Evolutionary conservation across 2,797 vertebrate genomes (phyloP), one percentile per base, ranked within the genome.

Genomic region (Sebastes umbrosus): DNA sequence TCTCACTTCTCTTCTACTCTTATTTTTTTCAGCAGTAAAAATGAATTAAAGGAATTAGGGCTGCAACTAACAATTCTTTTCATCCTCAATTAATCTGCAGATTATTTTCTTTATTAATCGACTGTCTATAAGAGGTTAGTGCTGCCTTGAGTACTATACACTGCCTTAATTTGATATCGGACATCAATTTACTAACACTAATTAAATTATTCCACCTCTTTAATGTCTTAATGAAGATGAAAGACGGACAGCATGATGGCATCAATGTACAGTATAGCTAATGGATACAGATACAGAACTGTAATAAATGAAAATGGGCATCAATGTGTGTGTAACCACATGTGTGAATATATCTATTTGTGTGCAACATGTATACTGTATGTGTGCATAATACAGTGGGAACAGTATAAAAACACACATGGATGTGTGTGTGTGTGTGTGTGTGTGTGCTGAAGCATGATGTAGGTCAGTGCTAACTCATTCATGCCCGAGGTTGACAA

Each of bases 381-480:
- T 59, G 9, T 64, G 31, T 31, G 4, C 62, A 57, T 57, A 50
- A 39, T 16, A 11, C 52, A 78, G 32, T 25, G 25, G 39, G 62
- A 8, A 25, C n/a, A 36, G 36, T 29, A 59, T 27, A 25, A 24
- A 65, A 65, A 65, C 4, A 65, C 63, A 64, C 62, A 64, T 32
- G 22, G 32, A 31, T 52, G n/a, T 29, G 29, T 73, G 9, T 50
- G 64, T 63, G 73, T 63, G 64, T 11, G 32, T 14, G 39, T 3
- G 57, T 36, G 58, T 46, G 29, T 22, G 50, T 63, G 65, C 6
- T 72, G 72, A 65, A 70, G 76, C 67, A 57, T 73, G 83, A 91
- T 91, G 85, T 92, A 91, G 88, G 91, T 93, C 92, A 93, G 73
- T 39, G 64, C 58, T 79, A 90, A 91, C 80, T 90, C 90, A 88